Evolutionary conservation across 1,140 invertebrate species (phyloP).

Genomic region (Drosophila varians): DNA sequence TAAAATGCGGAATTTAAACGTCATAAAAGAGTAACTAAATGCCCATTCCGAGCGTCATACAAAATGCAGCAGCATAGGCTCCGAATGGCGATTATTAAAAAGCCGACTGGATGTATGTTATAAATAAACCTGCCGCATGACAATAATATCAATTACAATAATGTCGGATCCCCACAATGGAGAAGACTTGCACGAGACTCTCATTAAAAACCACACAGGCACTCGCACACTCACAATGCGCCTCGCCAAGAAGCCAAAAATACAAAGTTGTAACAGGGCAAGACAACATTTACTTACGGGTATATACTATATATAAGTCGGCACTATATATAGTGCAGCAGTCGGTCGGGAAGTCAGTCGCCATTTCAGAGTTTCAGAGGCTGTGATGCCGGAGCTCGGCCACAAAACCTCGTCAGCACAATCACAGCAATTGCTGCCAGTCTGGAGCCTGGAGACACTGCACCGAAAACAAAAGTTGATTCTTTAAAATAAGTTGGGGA

Average conservation of each 20-base stretch:
- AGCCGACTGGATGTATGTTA: conserved; percentile 61
- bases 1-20: conserved; percentile 42
- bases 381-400: conserved; percentile 25
- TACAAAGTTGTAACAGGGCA: conserved; percentile 54
- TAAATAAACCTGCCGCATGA: conserved; percentile 69
- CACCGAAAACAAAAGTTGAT: conserved; percentile 19
- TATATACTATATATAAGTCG: background rate
- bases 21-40: conserved; percentile 20
- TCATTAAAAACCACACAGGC: conserved; percentile 66
- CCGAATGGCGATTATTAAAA: conserved; percentile 40
- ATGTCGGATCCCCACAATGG: conserved; percentile 46
- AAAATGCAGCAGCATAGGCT: conserved; percentile 44
- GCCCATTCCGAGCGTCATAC: conserved; percentile 38
- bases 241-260: conserved; percentile 60
- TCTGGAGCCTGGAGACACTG: conserved; percentile 5
- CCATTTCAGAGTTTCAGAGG: background rate
- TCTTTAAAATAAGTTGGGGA: too few species aligned
- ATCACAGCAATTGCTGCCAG: conserved; percentile 65
- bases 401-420: conserved; percentile 41
- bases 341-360: conserved; percentile 16
- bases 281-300: conserved; percentile 42
- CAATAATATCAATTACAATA: conserved; percentile 78
- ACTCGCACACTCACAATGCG: conserved; percentile 12
- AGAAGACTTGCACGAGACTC: conserved; percentile 71
- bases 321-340: conserved; percentile 41